Evolutionary conservation across 2,113 vertebrate species (phyloP), one percentile per base, ranked within the genome.

Genomic region (Gasterosteus nipponicus): DNA sequence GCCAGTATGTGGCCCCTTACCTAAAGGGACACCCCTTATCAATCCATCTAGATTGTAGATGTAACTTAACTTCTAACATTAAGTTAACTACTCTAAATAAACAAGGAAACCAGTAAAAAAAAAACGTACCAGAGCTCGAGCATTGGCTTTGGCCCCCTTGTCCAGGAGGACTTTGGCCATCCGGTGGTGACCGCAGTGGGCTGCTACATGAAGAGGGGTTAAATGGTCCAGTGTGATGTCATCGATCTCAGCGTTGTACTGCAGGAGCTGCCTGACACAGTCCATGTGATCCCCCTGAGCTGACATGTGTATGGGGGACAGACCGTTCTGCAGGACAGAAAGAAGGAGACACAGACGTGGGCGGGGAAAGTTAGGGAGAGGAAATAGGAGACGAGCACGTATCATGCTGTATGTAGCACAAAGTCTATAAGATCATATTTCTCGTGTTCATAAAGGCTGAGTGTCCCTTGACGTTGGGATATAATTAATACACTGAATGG

Each of bases 251-350:
- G 98, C 97, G 0, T 96, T 96, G 92, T 96, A 97, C 86, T 98
- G 96, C 73, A 99, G 93, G 0, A 99, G 95, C 87, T 98, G 96
- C 69, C 95, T 94, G 19, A 99, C 96, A 9, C 97, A 98, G 90
- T 98, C 97, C 81, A 98, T 94, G 92, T 99, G 98, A 90, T 99
- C 98, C 0, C 98, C 98, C 92, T 99, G 98, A 0, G 97, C 96
- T 62, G 98, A 95, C 98, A 99, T 99, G 93, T 99, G 98, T 86
- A 99, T 99, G 0, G 98, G 98, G 59, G 97, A 99, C 81, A 99
- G 88, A 71, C 98, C 98, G 0, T 99, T 99, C 98, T 99, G 10
- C 4, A 10, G 12, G 38, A 72, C 41, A 2, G 0, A 61, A 49
- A 49, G 26, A 57, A 35, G 0, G 14, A 26, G 29, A 54, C 29